Base-by-base conservation (phyloP, 2,113 vertebrate species). In the Rhinopomastus cyanomelas region DNA sequence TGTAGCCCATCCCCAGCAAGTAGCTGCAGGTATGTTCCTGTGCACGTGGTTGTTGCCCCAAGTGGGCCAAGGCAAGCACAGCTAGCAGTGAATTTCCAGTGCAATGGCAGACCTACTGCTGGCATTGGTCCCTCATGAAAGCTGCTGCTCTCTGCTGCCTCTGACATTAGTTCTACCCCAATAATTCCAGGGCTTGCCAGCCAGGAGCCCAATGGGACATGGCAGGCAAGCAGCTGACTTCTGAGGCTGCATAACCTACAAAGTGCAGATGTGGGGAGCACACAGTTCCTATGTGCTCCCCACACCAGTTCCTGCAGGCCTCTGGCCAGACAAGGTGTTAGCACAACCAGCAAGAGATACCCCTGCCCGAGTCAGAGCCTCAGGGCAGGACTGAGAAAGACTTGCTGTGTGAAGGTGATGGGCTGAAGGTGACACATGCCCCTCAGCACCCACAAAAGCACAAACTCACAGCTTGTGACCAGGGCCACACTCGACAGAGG, bases 381-480 rank as follows among this genome's bases (percentile, higher is more conserved):
- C 81, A 39, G 27, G 64, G 29, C 6, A 65, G 42, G 30, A 16
- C 19, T 14, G 16, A 42, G 42, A 59, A 53, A 46, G 56, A 51
- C 8, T 27, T 52, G 75, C 61, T 42, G 7, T 27, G 48, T 56
- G 56, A 83, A 44, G 69, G 69, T 4, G 3, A 8, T 0, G 1
- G 17, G 37, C 37, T 25, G 19, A 78, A 79, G 71, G 12, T 81
- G 74, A 37, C 74, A 39, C 68, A 8, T 27, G 37, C 39, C 80
- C 4, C 55, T 34, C 39, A 9, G 81, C 21, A 62, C 69, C 65
- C 48, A 57, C 30, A 46, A 34, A 83, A 65, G 77, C 55, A 34
- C 13, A 4, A 37, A 20, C 8, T 65, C 64, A 26, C 0, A 0
- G 29, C 73, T 67, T 19, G 15, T n/a, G 8, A 23, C 25, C 21